Conservation (phyloP, 2,888 invertebrate species). For the Amphipoea oculea region DNA sequence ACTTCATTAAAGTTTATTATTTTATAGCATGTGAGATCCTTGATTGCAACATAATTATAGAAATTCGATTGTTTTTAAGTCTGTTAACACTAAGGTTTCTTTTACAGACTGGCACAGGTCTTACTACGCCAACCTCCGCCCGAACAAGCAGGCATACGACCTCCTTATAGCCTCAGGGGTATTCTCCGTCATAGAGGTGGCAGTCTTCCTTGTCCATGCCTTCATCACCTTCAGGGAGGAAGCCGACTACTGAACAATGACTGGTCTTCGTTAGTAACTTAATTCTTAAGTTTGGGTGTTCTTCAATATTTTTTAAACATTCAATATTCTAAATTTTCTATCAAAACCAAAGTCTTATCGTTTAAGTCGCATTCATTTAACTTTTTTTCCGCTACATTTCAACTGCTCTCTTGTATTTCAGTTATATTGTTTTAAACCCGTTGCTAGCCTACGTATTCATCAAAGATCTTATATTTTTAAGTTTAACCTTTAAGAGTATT, state of each 20-base stretch:
- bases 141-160: slow-evolving; percentile 92
- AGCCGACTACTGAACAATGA: slow-evolving; percentile 84
- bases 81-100: slow-evolving; percentile 33
- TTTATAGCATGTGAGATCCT: neutral
- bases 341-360: slow-evolving; percentile 18
- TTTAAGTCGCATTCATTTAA: neutral
- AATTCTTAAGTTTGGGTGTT: slow-evolving; percentile 26
- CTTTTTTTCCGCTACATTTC: slow-evolving; percentile 12
- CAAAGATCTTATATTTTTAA: slow-evolving; percentile 49
- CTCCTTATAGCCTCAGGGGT: slow-evolving; percentile 92
- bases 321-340: neutral
- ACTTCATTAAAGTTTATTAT: neutral
- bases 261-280: slow-evolving; percentile 36
- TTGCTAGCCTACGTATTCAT: slow-evolving; percentile 47
- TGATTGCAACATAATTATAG: neutral
- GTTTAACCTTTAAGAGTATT: slow-evolving; percentile 57
- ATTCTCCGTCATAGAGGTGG: slow-evolving; percentile 91
- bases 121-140: slow-evolving; percentile 89
- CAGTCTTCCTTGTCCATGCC: slow-evolving; percentile 91
- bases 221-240: slow-evolving; percentile 91
- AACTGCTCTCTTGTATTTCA: slow-evolving; percentile 28
- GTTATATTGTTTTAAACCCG: slow-evolving; percentile 43
- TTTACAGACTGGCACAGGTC: slow-evolving; percentile 88
- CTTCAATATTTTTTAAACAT: slow-evolving; percentile 7
- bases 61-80: neutral